Evolutionary conservation across 2,113 vertebrate genomes (phyloP).

Genomic region (Macquaria australasica): DNA sequence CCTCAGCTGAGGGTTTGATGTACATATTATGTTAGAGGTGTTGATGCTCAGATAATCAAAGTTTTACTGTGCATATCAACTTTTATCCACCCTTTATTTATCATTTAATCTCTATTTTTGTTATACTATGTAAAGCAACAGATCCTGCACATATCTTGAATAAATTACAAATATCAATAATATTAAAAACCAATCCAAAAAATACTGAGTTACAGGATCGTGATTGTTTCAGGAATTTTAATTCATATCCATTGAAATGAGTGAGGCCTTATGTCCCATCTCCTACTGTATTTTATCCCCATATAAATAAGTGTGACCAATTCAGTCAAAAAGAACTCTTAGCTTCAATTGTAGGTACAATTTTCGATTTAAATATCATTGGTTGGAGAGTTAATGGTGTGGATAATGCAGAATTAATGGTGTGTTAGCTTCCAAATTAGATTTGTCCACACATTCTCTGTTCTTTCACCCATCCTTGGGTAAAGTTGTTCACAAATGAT

Average conservation of each 20-base stretch:
- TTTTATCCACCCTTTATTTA: too few relatives aligned
- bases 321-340: neutral
- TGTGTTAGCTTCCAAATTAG: conserved; percentile 7
- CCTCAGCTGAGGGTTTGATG: too few relatives aligned
- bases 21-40: too few relatives aligned
- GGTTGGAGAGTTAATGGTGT: conserved; percentile 16
- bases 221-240: neutral
- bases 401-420: conserved; percentile 15
- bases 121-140: too few relatives aligned
- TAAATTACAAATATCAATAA: neutral
- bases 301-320: neutral
- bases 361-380: conserved; percentile 1
- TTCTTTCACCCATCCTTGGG: neutral
- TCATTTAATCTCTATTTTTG: neutral
- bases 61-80: too few relatives aligned
- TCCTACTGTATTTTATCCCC: neutral
- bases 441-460: neutral
- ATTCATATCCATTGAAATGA: neutral
- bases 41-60: too few relatives aligned
- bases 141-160: neutral
- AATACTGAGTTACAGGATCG: neutral
- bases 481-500: neutral
- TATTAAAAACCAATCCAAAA: neutral
- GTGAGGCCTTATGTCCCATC: neutral
- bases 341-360: neutral